Conservation (phyloP, 2,113 vertebrate species). For the Sialia sialis region DNA sequence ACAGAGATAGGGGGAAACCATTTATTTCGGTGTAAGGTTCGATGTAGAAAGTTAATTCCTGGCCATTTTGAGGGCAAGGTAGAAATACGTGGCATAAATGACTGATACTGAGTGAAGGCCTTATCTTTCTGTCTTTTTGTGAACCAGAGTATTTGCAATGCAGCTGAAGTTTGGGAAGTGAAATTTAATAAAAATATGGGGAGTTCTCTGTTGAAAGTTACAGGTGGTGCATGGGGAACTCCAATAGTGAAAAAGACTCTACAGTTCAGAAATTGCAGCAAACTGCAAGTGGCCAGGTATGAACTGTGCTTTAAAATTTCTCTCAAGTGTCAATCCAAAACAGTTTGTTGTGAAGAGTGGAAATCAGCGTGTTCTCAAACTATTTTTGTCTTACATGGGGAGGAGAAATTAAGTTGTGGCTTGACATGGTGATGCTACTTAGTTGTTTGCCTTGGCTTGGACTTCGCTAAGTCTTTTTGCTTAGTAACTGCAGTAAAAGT, state of each 20-base stretch:
- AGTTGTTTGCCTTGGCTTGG: background rate
- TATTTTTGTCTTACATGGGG: background rate
- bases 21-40: background rate
- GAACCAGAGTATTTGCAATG: background rate
- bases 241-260: background rate
- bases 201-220: background rate
- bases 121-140: background rate
- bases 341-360: background rate
- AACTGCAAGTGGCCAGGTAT: background rate
- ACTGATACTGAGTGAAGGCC: background rate
- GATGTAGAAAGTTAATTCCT: background rate
- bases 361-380: background rate
- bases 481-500: background rate
- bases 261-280: background rate
- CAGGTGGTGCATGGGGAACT: background rate
- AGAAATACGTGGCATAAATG: background rate
- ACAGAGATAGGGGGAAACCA: background rate
- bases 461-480: background rate
- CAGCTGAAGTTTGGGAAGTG: background rate
- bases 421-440: background rate
- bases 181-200: background rate
- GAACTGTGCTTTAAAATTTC: background rate
- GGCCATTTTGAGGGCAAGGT: background rate
- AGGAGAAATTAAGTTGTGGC: background rate
- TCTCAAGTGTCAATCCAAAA: background rate